Evolutionary conservation across 1,140 invertebrate genomes (phyloP).

Genomic region (Oppia nitens): DNA sequence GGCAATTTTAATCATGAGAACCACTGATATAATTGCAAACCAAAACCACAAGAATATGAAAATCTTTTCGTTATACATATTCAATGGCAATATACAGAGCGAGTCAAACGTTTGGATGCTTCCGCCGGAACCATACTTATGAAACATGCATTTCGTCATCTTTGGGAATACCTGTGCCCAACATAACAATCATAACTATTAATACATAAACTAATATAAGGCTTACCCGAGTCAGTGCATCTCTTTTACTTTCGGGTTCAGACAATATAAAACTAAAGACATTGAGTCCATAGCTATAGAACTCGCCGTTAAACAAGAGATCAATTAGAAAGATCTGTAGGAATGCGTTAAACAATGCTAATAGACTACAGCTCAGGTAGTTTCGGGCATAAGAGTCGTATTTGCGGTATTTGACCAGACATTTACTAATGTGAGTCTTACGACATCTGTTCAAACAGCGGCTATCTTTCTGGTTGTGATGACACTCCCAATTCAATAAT

Average conservation of each 20-base stretch:
- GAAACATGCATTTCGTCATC: background rate
- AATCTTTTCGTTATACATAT: conserved; percentile 35
- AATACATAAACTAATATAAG: conserved; percentile 39
- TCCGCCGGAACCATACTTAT: background rate
- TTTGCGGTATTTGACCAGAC: background rate
- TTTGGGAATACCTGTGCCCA: conserved; percentile 19
- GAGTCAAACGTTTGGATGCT: conserved; percentile 28
- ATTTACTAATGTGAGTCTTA: background rate
- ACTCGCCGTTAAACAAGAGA: conserved; percentile 55
- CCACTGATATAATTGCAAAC: no score
- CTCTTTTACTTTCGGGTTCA: conserved; percentile 45
- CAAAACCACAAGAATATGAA: conserved; percentile 26
- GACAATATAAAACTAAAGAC: conserved; percentile 60
- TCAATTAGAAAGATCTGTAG: conserved; percentile 83
- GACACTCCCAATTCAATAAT: conserved; percentile 27
- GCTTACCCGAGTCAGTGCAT: conserved; percentile 48
- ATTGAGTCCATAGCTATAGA: conserved; percentile 29
- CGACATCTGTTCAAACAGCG: conserved; percentile 16
- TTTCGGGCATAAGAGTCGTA: conserved; percentile 4
- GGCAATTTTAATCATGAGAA: no score
- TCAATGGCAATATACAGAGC: conserved; percentile 33
- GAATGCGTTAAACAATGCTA: conserved; percentile 74
- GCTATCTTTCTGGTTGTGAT: conserved; percentile 23
- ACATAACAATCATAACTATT: conserved; percentile 20
- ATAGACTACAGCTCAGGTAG: conserved; percentile 26